These are phyloP conservation scores for Teinopalpus imperialis DNA, from an alignment of 2,888 invertebrate genomes.

Conservation along the genomic window DNA sequence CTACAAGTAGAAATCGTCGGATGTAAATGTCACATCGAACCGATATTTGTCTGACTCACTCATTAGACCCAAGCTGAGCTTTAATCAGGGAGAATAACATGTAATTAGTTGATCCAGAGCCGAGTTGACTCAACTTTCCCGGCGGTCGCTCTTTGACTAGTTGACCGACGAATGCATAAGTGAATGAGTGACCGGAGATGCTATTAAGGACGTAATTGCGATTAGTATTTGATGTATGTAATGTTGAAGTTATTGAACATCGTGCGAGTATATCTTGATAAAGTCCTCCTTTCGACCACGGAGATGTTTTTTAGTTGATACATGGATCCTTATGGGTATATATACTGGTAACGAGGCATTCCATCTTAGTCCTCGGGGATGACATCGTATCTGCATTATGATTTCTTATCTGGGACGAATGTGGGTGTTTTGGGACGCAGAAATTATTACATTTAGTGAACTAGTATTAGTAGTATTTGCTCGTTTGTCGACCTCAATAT, in stretches of 20 bases:
- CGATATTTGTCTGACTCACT: slow-evolving; percentile 62
- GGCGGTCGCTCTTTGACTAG: slow-evolving; percentile 59
- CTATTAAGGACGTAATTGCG: slow-evolving; percentile 19
- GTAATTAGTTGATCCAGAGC: slow-evolving; percentile 72
- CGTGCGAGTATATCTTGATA: too few species aligned
- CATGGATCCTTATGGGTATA: too few species aligned
- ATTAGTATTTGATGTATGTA: slow-evolving; percentile 19
- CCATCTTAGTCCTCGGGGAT: too few species aligned
- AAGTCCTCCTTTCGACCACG: too few species aligned
- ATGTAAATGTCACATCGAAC: slow-evolving; percentile 26
- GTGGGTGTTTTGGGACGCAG: too few species aligned
- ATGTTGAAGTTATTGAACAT: slow-evolving; percentile 10
- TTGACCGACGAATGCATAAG: slow-evolving; percentile 38
- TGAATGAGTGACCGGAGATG: slow-evolving; percentile 28
- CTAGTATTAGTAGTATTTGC: too few species aligned
- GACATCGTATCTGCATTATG: too few species aligned
- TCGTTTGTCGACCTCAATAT: too few species aligned
- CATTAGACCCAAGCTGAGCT: slow-evolving; percentile 81
- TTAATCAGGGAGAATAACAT: slow-evolving; percentile 77
- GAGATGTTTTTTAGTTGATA: too few species aligned
- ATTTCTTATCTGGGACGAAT: too few species aligned
- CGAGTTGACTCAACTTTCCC: slow-evolving; percentile 48
- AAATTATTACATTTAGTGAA: too few species aligned
- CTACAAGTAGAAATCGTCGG: slow-evolving; percentile 29
- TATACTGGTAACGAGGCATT: too few species aligned